A percentile compares a stretch with the other conserved stretches of the same genome.
Conservation (phyloP, 2,113 vertebrate genomes). For the Hippocampus comes region DNA sequence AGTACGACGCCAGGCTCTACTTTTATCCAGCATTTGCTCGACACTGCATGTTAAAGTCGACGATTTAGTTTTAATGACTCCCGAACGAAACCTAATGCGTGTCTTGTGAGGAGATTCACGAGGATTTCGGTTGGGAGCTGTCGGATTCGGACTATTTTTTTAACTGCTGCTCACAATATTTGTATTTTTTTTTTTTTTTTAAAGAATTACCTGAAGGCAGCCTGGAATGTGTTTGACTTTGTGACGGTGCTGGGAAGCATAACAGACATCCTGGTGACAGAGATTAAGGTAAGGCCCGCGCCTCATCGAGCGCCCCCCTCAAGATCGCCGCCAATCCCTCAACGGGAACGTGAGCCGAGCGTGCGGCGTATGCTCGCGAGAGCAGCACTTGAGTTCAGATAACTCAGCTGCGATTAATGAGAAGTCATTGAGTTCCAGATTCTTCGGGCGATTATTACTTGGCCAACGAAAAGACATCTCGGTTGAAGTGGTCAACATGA, state of each 20-base stretch:
- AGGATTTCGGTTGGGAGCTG: not conserved
- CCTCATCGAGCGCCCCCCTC: not conserved
- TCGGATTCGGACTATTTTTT: not conserved
- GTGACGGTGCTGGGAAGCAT: conserved; percentile 98
- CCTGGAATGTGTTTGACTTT: conserved; percentile 99
- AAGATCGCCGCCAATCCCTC: not conserved
- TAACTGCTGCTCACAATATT: too few relatives aligned
- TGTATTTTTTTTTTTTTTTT: conserved; percentile 8
- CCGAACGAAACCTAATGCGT: not conserved
- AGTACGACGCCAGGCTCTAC: not conserved
- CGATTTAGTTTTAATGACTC: not conserved
- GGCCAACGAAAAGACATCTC: too few relatives aligned
- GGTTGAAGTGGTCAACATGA: not conserved
- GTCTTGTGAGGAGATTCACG: not conserved
- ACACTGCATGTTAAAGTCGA: not conserved
- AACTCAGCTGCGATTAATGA: not conserved
- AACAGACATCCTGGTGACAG: conserved; percentile 97
- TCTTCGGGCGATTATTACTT: not conserved
- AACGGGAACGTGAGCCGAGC: not conserved
- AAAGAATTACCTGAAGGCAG: conserved; percentile 84
- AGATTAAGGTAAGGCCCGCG: conserved; percentile 85
- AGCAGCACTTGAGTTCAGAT: not conserved
- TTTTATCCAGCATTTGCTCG: not conserved
- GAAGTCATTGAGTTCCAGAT: too few relatives aligned
- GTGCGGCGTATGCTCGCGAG: not conserved